Evolutionary conservation across 2,888 invertebrate genomes (phyloP).

Genomic region (Tolmerus cingulatus): DNA sequence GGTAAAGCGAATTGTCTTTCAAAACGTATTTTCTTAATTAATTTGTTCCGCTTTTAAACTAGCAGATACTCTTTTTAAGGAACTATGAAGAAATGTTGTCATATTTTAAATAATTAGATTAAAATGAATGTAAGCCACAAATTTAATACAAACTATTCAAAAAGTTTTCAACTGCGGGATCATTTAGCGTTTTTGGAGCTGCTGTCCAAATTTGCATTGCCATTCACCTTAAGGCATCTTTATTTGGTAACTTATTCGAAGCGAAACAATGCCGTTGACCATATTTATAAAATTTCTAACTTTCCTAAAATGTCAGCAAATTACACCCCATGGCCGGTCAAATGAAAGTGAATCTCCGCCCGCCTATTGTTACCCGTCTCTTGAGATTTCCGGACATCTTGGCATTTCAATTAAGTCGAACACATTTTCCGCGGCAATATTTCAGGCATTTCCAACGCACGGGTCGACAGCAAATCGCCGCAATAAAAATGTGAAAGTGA

Average conservation of each 20-base stretch:
- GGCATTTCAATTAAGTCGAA: not conserved
- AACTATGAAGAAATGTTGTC: not conserved
- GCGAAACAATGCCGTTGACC: not conserved
- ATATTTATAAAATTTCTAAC: not conserved
- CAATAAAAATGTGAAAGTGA: constrained; percentile 29
- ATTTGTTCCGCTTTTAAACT: not conserved
- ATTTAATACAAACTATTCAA: not conserved
- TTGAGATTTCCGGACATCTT: not conserved
- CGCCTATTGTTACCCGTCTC: not conserved
- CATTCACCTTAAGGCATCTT: not conserved
- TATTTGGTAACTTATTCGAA: not conserved
- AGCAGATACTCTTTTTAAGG: not conserved
- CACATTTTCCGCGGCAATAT: constrained; percentile 5
- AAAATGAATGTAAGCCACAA: not conserved
- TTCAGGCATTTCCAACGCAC: not conserved
- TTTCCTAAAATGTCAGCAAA: not conserved
- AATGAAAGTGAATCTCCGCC: not conserved
- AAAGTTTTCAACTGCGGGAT: not conserved
- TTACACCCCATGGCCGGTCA: not conserved
- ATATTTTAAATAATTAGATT: not conserved
- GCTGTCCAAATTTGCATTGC: not conserved
- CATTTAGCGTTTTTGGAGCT: not conserved
- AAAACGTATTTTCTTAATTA: too few species aligned
- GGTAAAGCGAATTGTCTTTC: too few species aligned
- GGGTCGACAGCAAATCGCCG: not conserved